These are phyloP conservation scores for Pseudococcus jackbeardsleyi DNA, from an alignment of 2,888 invertebrate genomes.

Conservation along the genomic window DNA sequence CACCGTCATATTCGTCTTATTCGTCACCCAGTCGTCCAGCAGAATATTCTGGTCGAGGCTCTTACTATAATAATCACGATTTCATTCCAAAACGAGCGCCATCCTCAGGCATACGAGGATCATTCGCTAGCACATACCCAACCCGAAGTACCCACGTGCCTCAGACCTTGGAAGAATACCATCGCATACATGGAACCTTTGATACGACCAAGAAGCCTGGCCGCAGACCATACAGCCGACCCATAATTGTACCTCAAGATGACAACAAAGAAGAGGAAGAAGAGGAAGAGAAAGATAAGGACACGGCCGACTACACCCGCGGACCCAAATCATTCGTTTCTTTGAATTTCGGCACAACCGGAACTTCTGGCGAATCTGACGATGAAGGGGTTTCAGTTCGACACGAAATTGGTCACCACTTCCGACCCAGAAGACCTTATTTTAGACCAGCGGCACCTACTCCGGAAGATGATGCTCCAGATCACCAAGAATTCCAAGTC, in stretches of 20 bases:
- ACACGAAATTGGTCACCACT: conserved; percentile 40
- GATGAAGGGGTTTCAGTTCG: conserved; percentile 50
- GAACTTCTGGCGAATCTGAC: neutral
- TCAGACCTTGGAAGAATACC: conserved; percentile 61
- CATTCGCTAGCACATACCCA: conserved; percentile 18
- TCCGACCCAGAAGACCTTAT: neutral
- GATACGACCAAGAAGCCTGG: neutral
- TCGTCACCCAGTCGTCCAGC: neutral
- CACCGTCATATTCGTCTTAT: neutral
- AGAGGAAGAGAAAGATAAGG: conserved; percentile 50
- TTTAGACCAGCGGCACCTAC: neutral
- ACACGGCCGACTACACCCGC: conserved; percentile 23
- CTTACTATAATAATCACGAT: conserved; percentile 8
- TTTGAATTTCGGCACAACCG: conserved; percentile 57
- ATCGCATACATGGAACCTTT: conserved; percentile 52
- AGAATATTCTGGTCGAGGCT: neutral
- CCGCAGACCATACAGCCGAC: neutral
- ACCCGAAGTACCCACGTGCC: conserved; percentile 59
- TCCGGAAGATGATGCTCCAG: neutral
- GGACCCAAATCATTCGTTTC: conserved; percentile 62
- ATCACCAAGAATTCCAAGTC: neutral
- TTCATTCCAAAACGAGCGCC: conserved; percentile 43
- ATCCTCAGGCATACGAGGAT: neutral
- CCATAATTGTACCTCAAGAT: conserved; percentile 9
- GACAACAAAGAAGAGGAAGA: conserved; percentile 45